Base-by-base conservation (phyloP, 2,888 invertebrate species). In the Elysia crispata region DNA sequence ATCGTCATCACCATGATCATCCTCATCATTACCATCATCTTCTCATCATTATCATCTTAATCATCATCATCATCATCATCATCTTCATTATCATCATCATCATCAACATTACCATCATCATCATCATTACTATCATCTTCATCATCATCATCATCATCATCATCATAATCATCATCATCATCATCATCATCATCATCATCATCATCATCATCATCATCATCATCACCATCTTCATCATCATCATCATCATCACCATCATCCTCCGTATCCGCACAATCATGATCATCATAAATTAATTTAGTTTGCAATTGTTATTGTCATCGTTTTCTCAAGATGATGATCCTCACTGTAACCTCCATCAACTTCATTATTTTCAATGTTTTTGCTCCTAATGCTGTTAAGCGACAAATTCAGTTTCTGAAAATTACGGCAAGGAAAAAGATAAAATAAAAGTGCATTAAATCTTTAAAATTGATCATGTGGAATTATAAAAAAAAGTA, bases 51-150 rank as follows among this genome's bases (percentile, higher is more conserved):
- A 41, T 41, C 41, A 41, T 41, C 41, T 6, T 41, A 41, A 41
- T 41, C 3, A 41, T 41, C 41, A 41, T 41, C 41, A 41, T 41
- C 41, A 41, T 41, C 41, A 41, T 41, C 41, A 6, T 41, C 5
- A 28, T 30, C 30, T 13, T 67, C 67, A 67, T 67, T 25, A 67
- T 67, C 67, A 67, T 67, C 67, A 67, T 67, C 67, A 67, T 67
- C 67, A 67, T 67, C 67, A 67, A 13, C 67, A 67, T 67, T 25
- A 28, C 5, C 67, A 67, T 67, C 67, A 30, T 67, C 67, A 30
- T 67, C 67, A 30, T 30, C 67, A 67, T 67, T 25, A 67, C 23
- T 25, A 67, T 67, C 67, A 67, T 67, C 67, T 13, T 67, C 67
- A 67, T 67, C 28, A 41, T 41, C 11, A 41, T 41, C 3, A 41